Percentiles rank a stretch among this genome's conserved stretches.
Evolutionary conservation across 2,113 vertebrate species (phyloP).

Genomic region (Rhinoderma darwinii): DNA sequence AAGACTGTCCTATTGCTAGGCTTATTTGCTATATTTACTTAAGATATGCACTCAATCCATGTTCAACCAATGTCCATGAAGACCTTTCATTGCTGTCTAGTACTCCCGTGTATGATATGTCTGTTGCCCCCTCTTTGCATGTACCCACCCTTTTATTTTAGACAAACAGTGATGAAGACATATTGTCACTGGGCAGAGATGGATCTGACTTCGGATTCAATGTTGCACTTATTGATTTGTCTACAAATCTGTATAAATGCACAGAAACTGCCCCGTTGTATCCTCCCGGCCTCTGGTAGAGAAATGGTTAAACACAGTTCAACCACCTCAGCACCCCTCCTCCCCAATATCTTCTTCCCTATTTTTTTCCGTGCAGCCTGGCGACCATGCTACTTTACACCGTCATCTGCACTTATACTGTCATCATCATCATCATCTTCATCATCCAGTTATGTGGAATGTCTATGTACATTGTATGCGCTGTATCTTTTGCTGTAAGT

Average conservation of each 20-base stretch:
- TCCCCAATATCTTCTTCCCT: background rate
- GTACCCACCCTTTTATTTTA: background rate
- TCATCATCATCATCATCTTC: background rate
- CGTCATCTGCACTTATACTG: background rate
- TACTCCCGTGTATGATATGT: background rate
- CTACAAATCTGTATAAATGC: background rate
- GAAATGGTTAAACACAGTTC: background rate
- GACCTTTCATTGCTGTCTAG: background rate
- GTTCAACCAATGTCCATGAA: background rate
- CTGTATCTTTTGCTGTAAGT: constrained; percentile 8
- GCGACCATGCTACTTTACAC: background rate
- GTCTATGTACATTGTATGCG: background rate
- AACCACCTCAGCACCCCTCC: background rate
- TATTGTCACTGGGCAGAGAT: constrained; percentile 30
- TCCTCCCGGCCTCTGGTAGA: background rate
- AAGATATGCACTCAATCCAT: background rate
- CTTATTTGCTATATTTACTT: background rate
- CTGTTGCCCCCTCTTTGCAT: background rate
- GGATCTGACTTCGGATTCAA: background rate
- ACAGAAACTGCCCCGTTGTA: background rate
- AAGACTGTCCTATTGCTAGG: background rate
- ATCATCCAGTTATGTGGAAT: background rate
- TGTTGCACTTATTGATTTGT: background rate
- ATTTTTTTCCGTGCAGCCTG: background rate
- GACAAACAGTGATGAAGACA: constrained; percentile 36